Evolutionary conservation across 2,888 invertebrate species (phyloP), one percentile per base, ranked within the genome.

Genomic region (Oligia strigilis): DNA sequence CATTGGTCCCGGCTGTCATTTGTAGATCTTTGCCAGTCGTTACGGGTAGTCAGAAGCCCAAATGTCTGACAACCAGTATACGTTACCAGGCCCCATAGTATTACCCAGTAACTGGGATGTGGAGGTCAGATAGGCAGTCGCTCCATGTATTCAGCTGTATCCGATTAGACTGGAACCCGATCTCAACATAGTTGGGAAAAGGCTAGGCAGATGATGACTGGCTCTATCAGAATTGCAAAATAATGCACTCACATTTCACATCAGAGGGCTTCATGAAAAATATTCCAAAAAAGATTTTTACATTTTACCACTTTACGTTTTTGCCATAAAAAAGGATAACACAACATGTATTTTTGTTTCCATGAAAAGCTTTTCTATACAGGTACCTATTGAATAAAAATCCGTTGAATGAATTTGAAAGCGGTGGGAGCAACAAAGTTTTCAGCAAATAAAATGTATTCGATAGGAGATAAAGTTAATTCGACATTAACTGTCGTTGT

Each of bases 391-490:
- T 85, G 71, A 81, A 80, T 87, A 67, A 78, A 81, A 87, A 77
- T 62, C 36, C 62, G 65, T 46, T 36, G 65, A 69, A 87, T 85
- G 77, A 83, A 87, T 87, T 70, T 73, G 49, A 83, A 81, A 83
- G 55, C 23, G 67, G 69, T 65, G 66, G 58, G 60, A 77, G 72
- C 80, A 46, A 83, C 70, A 73, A 72, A 78, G 66, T 75, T 74
- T 72, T 69, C 72, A 29, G 66, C 43, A 76, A 80, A 85, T 80
- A 74, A 79, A 76, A 75, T 14, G 29, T 72, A 52, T 84, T 75
- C 6, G 23, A 46, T 72, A 17, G 55, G 49, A 60, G 8, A 11
- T 60, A 49, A 72, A 77, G n/a, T 58, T 40, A 65, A 65, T 65
- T 62, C 14, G 23, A 13, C 40, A 46, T 17, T 69, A 64, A 55